phyloP scores from a whole-genome alignment of 1,140 invertebrate genomes.

The Macrotrachela quadricornifera region DNA sequence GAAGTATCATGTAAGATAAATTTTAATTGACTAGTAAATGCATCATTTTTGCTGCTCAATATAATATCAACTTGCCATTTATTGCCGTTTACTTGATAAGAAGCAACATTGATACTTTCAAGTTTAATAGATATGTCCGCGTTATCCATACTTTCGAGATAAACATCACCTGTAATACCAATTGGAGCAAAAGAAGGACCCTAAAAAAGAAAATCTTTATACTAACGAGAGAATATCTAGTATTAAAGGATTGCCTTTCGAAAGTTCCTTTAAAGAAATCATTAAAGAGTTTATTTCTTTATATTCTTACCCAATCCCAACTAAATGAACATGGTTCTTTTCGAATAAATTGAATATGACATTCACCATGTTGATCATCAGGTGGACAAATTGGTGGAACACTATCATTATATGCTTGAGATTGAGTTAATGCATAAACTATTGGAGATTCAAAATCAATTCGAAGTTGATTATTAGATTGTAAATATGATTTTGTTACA shows the following conservation, averaged over 20 bases:
- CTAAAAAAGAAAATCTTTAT: too few species aligned
- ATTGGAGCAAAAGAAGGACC: conserved; percentile 49
- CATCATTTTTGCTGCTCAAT: too few species aligned
- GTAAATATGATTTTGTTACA: not conserved
- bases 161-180: conserved; percentile 53
- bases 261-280: too few species aligned
- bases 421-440: conserved; percentile 38
- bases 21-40: too few species aligned
- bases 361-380: conserved; percentile 61
- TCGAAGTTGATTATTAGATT: conserved; percentile 24
- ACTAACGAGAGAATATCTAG: too few species aligned
- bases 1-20: too few species aligned
- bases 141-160: conserved; percentile 10
- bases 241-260: too few species aligned
- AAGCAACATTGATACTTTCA: too few species aligned
- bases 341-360: conserved; percentile 72
- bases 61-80: too few species aligned
- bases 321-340: conserved; percentile 89
- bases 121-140: too few species aligned
- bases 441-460: conserved; percentile 55
- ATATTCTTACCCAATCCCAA: conserved; percentile 61
- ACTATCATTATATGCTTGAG: conserved; percentile 37
- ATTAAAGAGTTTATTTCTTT: too few species aligned
- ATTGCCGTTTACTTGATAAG: too few species aligned
- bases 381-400: conserved; percentile 59